Evolutionary conservation across 2,797 vertebrate genomes (phyloP), one percentile per base, ranked within the genome.

Genomic region (Chloroceryle amazona): DNA sequence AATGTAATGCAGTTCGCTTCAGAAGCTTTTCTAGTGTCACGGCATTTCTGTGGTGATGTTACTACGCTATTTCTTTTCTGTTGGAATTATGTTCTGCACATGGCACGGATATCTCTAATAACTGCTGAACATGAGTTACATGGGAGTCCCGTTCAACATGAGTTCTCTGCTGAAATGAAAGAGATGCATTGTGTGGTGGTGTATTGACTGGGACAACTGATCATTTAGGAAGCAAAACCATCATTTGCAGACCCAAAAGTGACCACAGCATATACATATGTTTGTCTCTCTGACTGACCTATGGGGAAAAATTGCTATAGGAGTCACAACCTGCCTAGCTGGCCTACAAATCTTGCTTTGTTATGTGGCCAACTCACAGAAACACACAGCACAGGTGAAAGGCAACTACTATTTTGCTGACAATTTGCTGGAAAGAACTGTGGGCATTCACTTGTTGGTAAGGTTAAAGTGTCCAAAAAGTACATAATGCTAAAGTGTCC

Each of bases 331-430:
- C 63, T 52, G 19, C n/a, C 61, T 47, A n/a, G n/a, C 42, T 49
- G 47, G 75, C n/a, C 39, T 55, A 90, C 10, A 81, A 29, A 63
- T 47, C n/a, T 78, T 61, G n/a, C 61, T 84, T 42, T 79, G 47
- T 62, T 76, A 81, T 7, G 19, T 31, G 37, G 46, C 80, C 79
- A 73, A 2, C 37, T 72, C 60, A 57, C 0, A 0, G 49, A 94
- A 79, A 87, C 14, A 17, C 49, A 81, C 17, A 80, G 60, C 23
- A 63, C 39, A 84, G 35, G 84, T 74, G 68, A 61, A 90, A 93
- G 35, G 78, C 92, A 94, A 88, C 90, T 63, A 81, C 70, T 65
- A 79, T 96, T 97, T 96, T 97, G 96, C 96, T 97, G 97, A 97
- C 79, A 60, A 55, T 91, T 93, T 91, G 21, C 61, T 93, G 67